Conservation (phyloP, 2,888 invertebrate genomes). For the Rhagophthalmus giganteus region DNA sequence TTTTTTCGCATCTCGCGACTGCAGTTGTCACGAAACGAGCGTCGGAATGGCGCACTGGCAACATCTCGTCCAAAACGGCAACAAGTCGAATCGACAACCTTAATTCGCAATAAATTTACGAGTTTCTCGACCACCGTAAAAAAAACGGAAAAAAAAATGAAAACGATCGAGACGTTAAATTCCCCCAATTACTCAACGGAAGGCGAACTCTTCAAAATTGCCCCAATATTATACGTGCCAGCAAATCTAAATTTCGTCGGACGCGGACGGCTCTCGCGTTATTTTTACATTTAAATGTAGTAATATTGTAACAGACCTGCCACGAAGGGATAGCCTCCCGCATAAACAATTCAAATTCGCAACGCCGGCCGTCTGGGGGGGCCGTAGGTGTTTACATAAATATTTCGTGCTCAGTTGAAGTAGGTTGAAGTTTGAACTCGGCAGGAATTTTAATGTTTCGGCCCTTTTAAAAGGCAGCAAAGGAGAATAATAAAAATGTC, state of each 20-base stretch:
- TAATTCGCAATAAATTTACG: not conserved
- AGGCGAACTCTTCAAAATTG: no score
- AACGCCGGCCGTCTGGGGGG: slow-evolving; percentile 3
- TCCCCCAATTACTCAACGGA: no score
- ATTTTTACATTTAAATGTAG: not conserved
- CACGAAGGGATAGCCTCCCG: not conserved
- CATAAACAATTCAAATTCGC: slow-evolving; percentile 8
- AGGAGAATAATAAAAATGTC: no score
- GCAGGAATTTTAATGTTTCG: slow-evolving; percentile 13
- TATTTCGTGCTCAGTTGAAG: slow-evolving; percentile 17
- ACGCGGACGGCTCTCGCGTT: no score
- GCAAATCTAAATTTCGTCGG: not conserved
- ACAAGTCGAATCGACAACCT: not conserved
- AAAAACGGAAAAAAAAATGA: no score
- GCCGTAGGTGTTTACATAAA: slow-evolving; percentile 20
- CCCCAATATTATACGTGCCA: slow-evolving; percentile 3
- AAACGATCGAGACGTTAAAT: no score
- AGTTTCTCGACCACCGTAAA: no score
- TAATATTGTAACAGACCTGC: no score
- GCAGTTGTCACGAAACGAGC: slow-evolving; percentile 12
- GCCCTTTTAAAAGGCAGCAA: not conserved
- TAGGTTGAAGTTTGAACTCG: slow-evolving; percentile 12
- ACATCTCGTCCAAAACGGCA: not conserved
- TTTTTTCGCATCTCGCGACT: slow-evolving; percentile 12
- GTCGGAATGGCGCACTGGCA: not conserved